phyloP scores from a whole-genome alignment of 2,888 invertebrate species.

The Ischnus inquisitorius region DNA sequence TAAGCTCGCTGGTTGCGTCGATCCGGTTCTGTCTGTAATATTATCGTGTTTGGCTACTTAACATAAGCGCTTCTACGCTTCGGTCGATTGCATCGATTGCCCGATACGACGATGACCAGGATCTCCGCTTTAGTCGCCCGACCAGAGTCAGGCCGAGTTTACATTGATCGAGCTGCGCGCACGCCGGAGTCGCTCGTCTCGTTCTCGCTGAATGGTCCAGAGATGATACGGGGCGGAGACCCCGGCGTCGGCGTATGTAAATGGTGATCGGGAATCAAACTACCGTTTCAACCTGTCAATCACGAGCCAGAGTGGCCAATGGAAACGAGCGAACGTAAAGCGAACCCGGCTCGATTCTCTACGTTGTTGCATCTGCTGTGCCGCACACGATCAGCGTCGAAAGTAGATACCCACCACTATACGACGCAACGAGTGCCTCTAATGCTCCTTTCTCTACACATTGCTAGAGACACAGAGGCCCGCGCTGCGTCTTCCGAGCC shows the following conservation, averaged over 20 bases:
- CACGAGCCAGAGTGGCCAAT: constrained; percentile 55
- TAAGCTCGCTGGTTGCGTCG: not conserved
- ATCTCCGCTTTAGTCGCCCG: not conserved
- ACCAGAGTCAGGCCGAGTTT: not conserved
- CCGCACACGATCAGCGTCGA: constrained; percentile 39
- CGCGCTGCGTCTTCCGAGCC: not conserved
- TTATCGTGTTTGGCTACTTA: not conserved
- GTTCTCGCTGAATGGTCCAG: constrained; percentile 33
- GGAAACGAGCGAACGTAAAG: constrained; percentile 44
- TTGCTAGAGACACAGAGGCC: not conserved
- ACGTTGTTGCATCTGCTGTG: constrained; percentile 31
- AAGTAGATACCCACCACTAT: constrained; percentile 16
- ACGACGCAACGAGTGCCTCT: constrained; percentile 8
- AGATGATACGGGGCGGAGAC: constrained; percentile 45
- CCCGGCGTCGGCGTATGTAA: constrained; percentile 67
- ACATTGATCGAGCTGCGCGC: not conserved
- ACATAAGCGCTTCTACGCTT: not conserved
- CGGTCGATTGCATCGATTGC: not conserved
- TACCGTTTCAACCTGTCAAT: constrained; percentile 75
- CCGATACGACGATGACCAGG: constrained; percentile 25
- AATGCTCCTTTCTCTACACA: not conserved
- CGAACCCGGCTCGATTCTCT: constrained; percentile 20
- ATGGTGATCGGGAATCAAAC: constrained; percentile 71
- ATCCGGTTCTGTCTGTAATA: not conserved
- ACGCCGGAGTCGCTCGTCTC: constrained; percentile 33